These are phyloP conservation scores for Dromius quadrimaculatus DNA, from an alignment of 2,888 invertebrate genomes.

Conservation along the genomic window DNA sequence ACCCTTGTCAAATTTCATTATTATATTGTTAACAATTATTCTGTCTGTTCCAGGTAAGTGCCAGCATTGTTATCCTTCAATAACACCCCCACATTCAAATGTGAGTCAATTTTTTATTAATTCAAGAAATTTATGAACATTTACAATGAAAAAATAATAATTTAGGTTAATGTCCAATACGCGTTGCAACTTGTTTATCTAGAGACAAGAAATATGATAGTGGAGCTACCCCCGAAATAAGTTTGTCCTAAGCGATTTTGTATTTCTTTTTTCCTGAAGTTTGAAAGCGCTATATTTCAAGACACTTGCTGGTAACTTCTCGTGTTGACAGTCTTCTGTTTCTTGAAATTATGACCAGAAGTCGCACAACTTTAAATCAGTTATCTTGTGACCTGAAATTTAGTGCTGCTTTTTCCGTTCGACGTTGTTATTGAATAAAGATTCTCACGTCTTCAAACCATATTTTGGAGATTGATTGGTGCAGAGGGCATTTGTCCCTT, in stretches of 20 bases:
- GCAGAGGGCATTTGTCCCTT: too few relatives aligned
- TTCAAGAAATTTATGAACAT: too few relatives aligned
- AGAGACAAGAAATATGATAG: slow-evolving; percentile 45
- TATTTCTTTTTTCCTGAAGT: slow-evolving; percentile 34
- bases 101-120: too few relatives aligned
- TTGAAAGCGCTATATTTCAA: slow-evolving; percentile 44
- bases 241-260: slow-evolving; percentile 34
- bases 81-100: too few relatives aligned
- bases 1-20: not conserved
- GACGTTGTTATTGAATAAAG: slow-evolving; percentile 12
- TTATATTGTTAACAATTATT: not conserved
- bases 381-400: slow-evolving; percentile 46
- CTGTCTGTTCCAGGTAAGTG: not conserved
- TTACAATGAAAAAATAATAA: not conserved
- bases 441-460: too few relatives aligned
- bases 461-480: too few relatives aligned
- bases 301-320: slow-evolving; percentile 48
- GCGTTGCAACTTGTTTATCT: slow-evolving; percentile 24
- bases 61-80: too few relatives aligned
- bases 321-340: slow-evolving; percentile 50
- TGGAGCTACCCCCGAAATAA: slow-evolving; percentile 21
- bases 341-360: slow-evolving; percentile 49
- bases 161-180: slow-evolving; percentile 16
- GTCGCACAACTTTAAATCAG: slow-evolving; percentile 49
- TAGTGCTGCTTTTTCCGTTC: slow-evolving; percentile 4